phyloP scores from a whole-genome alignment of 2,113 vertebrate species.

The Trogon melanurus region DNA sequence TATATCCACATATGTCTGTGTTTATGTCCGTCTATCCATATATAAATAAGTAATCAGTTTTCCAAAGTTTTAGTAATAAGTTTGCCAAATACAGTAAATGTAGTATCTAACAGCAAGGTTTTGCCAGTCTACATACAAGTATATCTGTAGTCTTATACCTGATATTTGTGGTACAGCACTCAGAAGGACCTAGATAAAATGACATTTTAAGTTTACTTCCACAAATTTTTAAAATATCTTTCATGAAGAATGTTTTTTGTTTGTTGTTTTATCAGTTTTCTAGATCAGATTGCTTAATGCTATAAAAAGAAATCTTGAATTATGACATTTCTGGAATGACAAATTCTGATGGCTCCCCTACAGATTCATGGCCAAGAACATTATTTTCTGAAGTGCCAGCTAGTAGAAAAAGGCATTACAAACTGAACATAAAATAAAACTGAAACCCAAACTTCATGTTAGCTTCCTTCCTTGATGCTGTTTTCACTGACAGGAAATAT shows the following conservation, averaged over 20 bases:
- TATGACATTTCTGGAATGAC: rapidly evolving
- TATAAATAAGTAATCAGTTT: neutral
- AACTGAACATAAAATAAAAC: neutral
- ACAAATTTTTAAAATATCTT: neutral
- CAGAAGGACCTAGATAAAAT: neutral
- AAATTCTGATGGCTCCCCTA: neutral
- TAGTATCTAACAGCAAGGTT: neutral
- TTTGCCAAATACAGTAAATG: neutral
- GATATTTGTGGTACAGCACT: neutral
- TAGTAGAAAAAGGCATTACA: neutral
- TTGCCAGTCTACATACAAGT: neutral
- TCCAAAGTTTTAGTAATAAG: neutral
- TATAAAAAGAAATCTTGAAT: neutral
- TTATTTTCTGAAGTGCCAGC: neutral
- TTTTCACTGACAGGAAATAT: neutral
- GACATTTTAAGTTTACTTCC: neutral
- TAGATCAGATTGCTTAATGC: neutral
- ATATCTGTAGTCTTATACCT: neutral
- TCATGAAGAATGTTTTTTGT: neutral
- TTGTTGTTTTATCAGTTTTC: neutral
- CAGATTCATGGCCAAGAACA: neutral
- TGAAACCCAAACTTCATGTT: rapidly evolving
- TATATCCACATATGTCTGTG: rapidly evolving
- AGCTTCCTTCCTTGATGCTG: neutral
- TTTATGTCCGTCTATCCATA: neutral